Evolutionary conservation across 2,888 invertebrate genomes (phyloP).

Genomic region (Cheilosia vernalis): DNA sequence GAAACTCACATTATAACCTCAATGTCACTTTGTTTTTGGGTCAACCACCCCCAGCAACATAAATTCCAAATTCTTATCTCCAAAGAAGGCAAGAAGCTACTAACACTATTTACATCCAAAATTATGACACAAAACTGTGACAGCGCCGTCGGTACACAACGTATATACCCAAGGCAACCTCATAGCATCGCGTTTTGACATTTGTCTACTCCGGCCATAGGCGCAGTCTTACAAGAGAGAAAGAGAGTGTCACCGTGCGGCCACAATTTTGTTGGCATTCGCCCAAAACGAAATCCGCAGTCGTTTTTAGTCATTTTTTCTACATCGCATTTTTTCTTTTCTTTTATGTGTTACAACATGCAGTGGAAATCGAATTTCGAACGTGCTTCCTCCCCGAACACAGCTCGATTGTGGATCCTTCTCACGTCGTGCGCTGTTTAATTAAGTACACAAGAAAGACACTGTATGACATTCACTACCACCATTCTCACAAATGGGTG

Average conservation of each 20-base stretch:
- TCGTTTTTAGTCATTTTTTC: constrained; percentile 3
- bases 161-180: constrained; percentile 5
- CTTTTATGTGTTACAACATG: constrained; percentile 47
- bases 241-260: constrained; percentile 1
- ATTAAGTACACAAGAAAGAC: constrained; percentile 63
- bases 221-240: background rate
- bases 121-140: constrained; percentile 44
- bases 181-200: constrained; percentile 48
- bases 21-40: constrained; percentile 18
- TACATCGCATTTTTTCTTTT: background rate
- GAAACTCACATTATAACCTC: background rate
- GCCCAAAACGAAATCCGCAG: constrained; percentile 57
- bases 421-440: constrained; percentile 64
- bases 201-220: constrained; percentile 25
- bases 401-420: constrained; percentile 45
- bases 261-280: constrained; percentile 35
- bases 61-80: background rate
- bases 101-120: constrained; percentile 25
- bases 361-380: constrained; percentile 52
- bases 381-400: constrained; percentile 54
- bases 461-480: constrained; percentile 32
- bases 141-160: constrained; percentile 7
- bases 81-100: constrained; percentile 8
- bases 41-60: constrained; percentile 34
- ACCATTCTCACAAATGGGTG: constrained; percentile 44